A percentile compares a stretch with the other conserved stretches of the same genome.
These are phyloP conservation scores for Euphonia xanthogaster DNA, from an alignment of 2,797 vertebrate genomes.

Conservation along the genomic window DNA sequence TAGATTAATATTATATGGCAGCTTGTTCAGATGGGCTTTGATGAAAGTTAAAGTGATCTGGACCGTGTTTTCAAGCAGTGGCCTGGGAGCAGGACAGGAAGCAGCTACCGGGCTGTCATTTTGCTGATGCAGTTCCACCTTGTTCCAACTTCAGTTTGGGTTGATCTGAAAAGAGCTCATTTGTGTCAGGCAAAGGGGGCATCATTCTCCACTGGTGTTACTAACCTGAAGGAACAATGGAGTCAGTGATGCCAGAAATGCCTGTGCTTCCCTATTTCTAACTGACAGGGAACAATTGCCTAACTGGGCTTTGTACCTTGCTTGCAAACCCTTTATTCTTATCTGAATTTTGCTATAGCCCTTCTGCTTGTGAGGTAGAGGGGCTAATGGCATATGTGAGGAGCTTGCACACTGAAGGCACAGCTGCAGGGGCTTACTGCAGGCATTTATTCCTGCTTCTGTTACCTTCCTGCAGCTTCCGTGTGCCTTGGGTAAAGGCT, in stretches of 20 bases:
- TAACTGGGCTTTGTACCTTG: background rate
- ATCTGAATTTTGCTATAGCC: background rate
- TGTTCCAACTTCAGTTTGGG: too few relatives aligned
- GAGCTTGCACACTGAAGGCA: background rate
- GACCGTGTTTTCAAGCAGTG: background rate
- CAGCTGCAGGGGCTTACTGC: background rate
- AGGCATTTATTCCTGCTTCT: background rate
- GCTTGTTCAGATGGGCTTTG: background rate
- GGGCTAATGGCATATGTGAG: background rate
- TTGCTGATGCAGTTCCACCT: background rate
- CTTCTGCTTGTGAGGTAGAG: background rate
- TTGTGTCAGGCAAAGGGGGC: background rate
- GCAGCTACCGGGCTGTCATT: background rate
- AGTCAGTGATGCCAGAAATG: background rate
- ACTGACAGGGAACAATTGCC: background rate
- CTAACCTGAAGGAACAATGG: background rate
- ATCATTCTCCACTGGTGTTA: background rate
- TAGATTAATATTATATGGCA: background rate
- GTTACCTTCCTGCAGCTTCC: background rate
- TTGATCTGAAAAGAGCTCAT: fast-evolving
- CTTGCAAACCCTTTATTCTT: background rate
- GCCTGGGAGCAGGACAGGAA: background rate
- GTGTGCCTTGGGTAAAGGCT: background rate
- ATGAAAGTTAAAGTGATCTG: background rate
- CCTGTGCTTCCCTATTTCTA: background rate